Base-by-base conservation (phyloP, 1,140 invertebrate species). In the Parapsyche elsis region DNA sequence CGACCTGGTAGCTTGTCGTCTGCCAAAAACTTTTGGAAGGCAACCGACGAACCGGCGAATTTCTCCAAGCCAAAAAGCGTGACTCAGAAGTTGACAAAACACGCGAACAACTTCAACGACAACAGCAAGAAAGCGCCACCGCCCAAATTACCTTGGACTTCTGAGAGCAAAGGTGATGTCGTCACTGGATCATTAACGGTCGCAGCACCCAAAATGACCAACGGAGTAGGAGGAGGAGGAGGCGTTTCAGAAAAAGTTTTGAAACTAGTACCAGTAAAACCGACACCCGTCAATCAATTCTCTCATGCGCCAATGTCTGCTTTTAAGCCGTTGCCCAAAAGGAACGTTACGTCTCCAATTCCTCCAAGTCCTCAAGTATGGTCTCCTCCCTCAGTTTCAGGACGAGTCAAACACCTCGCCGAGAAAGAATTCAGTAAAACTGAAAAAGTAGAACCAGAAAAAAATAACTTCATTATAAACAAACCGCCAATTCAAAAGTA, bases 301-400 rank as follows among this genome's bases (percentile, higher is more conserved):
- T 93, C 92, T 57, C 93, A 94, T 84, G 92, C 92, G 1, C 92
- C 92, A 0, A 90, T 92, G 86, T 94, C 93, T 9, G 92, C 92
- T 16, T 94, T 94, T 80, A 92, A 92, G 80, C 93, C 93, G 7
- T 21, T 81, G 12, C 88, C 88, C 5, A 87, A 89, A 80, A 91
- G 90, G 82, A 84, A 71, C 10, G 80, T 87, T 16, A 80, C 84
- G 21, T 87, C 86, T 14, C 87, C 87, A 0, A 82, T 81, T 9
- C 84, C 84, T 86, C 4, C 81, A 74, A 49, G 74, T 80, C 76
- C 87, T 5, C 85, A 87, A 79, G 82, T 89, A 16, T 90, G 88
- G 88, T 88, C 86, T 83, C 87, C 89, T 2, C 88, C 88, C 1
- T 89, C 89, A 59, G 84, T 86, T 7, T 87, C 83, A 61, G 85